Percentiles rank a stretch among this genome's conserved stretches.
Evolutionary conservation across 2,113 vertebrate species (phyloP).

Genomic region (Gasterosteus aculeatus): DNA sequence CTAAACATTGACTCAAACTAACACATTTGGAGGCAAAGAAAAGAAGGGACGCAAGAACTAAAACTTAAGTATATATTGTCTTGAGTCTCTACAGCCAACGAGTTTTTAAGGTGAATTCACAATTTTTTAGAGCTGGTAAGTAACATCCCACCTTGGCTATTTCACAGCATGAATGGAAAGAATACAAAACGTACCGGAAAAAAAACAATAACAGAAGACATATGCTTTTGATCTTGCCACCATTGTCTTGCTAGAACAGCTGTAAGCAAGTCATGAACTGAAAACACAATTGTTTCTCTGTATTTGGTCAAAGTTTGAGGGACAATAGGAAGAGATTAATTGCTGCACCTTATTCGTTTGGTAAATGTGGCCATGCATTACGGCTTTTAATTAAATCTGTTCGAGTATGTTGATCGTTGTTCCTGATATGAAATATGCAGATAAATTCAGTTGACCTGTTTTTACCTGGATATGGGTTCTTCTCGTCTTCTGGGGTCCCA

Average conservation of each 20-base stretch:
- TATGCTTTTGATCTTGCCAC: no score
- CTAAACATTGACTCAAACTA: no score
- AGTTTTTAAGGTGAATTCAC: neutral
- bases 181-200: neutral
- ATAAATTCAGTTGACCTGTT: neutral
- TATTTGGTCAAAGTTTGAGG: neutral
- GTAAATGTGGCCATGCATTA: neutral
- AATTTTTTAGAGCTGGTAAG: neutral
- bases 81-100: neutral
- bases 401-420: neutral
- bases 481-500: slow-evolving; percentile 13
- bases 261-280: neutral
- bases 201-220: neutral
- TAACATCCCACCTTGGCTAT: neutral
- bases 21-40: no score
- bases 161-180: neutral
- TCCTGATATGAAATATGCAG: neutral
- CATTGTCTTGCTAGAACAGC: no score
- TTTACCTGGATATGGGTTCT: slow-evolving; percentile 47
- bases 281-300: neutral
- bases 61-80: neutral
- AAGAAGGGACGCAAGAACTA: no score
- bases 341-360: neutral
- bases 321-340: neutral
- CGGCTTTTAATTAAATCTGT: neutral